Evolutionary conservation across 2,797 vertebrate species (phyloP).

Genomic region (Eulemur mongoz): DNA sequence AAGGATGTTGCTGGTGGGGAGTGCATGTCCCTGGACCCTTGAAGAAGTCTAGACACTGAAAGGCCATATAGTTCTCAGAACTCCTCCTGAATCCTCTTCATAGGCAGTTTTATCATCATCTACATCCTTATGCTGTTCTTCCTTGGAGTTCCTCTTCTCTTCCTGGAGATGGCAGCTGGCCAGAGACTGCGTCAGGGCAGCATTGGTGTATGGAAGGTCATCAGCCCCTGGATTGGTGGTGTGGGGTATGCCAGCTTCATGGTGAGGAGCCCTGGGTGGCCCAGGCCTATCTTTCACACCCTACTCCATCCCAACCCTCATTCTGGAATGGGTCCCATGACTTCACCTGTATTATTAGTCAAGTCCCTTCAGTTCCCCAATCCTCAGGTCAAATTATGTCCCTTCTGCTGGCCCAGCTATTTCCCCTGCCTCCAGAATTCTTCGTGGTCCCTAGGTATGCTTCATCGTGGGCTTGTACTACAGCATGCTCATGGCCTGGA

Average conservation of each 20-base stretch:
- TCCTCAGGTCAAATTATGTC: neutral
- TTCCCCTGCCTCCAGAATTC: neutral
- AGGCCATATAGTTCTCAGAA: neutral
- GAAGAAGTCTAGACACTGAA: neutral
- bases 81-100: neutral
- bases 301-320: neutral
- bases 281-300: neutral
- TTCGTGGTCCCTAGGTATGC: constrained; percentile 86
- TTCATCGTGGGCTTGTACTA: constrained; percentile 92
- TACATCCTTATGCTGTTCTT: constrained; percentile 89
- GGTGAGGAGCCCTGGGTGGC: constrained; percentile 80
- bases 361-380: neutral
- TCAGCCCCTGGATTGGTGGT: constrained; percentile 90
- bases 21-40: neutral
- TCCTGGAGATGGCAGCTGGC: constrained; percentile 92
- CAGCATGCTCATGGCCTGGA: constrained; percentile 92
- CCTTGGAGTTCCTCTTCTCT: constrained; percentile 91
- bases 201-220: constrained; percentile 89
- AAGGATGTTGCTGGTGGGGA: no score
- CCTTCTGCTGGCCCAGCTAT: neutral
- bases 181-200: constrained; percentile 86
- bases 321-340: neutral
- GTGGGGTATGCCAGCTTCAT: constrained; percentile 92
- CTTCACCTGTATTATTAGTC: neutral
- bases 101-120: constrained; percentile 91